phyloP scores from a whole-genome alignment of 2,113 vertebrate genomes.

The Pteropus alecto region DNA sequence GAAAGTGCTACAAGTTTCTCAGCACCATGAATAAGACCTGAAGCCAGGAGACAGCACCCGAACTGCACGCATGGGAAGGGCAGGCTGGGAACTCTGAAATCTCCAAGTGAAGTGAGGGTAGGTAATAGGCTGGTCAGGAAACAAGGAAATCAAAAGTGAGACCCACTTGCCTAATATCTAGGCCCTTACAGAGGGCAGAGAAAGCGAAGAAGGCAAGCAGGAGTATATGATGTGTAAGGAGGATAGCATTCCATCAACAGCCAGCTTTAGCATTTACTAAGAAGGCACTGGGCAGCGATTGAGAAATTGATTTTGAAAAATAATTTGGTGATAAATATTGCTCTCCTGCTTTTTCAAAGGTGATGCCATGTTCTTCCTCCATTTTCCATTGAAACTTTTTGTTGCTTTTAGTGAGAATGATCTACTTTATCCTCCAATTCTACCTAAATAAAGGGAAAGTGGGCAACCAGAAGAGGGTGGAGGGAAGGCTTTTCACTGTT shows the following conservation, averaged over 20 bases:
- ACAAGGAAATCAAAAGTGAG: not conserved
- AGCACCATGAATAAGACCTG: not conserved
- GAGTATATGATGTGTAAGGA: accelerated
- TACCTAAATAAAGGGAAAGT: not conserved
- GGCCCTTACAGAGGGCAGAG: not conserved
- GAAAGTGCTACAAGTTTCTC: conserved; percentile 33
- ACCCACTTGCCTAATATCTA: not conserved
- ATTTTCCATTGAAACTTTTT: not conserved
- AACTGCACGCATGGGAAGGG: not conserved
- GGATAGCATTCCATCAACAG: not conserved
- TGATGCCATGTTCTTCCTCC: not conserved
- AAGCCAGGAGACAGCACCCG: not conserved
- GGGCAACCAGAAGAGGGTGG: not conserved
- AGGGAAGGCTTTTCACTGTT: not conserved
- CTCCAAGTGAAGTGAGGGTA: not conserved
- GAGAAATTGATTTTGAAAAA: not conserved
- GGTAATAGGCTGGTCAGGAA: not conserved
- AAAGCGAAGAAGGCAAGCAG: not conserved
- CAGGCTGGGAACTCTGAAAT: not conserved
- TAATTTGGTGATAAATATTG: not conserved
- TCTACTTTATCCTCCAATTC: not conserved
- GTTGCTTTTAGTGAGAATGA: not conserved
- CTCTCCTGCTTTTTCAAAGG: not conserved
- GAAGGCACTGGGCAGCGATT: not conserved
- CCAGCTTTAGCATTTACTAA: not conserved